These are phyloP conservation scores for Siderastrea radians DNA, from an alignment of 92 coral and sea anemone species.

Conservation along the genomic window DNA sequence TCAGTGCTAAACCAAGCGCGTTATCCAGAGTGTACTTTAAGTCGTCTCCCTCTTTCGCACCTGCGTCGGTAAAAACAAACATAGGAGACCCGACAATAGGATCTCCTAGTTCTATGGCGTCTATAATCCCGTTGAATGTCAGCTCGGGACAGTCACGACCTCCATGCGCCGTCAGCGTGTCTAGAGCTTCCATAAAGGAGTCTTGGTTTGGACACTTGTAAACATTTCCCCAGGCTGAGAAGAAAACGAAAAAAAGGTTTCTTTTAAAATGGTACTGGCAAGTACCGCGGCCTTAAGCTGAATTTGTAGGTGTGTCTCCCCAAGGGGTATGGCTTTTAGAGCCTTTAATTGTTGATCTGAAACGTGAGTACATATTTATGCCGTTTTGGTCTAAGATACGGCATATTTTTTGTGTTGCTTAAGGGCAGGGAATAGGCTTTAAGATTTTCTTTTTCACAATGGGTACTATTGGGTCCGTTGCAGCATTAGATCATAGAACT, in stretches of 20 bases:
- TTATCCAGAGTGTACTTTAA: constrained; percentile 72
- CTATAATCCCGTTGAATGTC: constrained; percentile 76
- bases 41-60: constrained; percentile 55
- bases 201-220: not conserved
- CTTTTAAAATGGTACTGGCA: not conserved
- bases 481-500: too few species aligned
- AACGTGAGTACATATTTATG: too few species aligned
- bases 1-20: constrained; percentile 69
- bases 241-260: not conserved
- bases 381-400: too few species aligned
- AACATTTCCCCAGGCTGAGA: constrained; percentile 16
- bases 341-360: too few species aligned
- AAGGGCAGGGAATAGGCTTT: too few species aligned
- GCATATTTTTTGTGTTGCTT: too few species aligned
- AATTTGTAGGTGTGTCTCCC: too few species aligned
- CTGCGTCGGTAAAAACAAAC: constrained; percentile 85
- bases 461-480: too few species aligned
- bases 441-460: too few species aligned
- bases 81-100: constrained; percentile 72
- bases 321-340: too few species aligned
- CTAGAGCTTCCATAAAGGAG: constrained; percentile 34
- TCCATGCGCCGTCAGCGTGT: constrained; percentile 43
- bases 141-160: constrained; percentile 77
- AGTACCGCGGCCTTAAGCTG: not conserved
- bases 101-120: constrained; percentile 61